Percentiles rank a stretch among this genome's conserved stretches.
Evolutionary conservation across 64 coral and sea anemone species (phyloP).

Genomic region (Montipora sp.): DNA sequence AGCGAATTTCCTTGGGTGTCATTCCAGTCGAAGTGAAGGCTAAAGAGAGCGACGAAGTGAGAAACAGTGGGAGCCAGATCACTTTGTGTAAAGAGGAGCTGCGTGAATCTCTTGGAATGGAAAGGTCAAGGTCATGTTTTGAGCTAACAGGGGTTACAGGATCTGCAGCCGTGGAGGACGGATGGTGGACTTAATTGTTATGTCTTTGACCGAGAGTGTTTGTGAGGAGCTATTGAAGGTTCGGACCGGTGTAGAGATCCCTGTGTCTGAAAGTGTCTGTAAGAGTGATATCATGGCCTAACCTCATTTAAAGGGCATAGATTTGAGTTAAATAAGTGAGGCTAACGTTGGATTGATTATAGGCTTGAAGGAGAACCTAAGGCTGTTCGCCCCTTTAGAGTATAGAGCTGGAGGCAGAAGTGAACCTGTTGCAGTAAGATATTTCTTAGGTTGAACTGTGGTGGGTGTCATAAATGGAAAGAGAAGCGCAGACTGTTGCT

Average conservation of each 20-base stretch:
- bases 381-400: constrained; percentile 59
- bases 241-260: constrained; percentile 13
- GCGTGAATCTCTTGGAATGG: not conserved
- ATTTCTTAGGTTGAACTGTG: constrained; percentile 15
- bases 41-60: not conserved
- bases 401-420: not conserved
- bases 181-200: not conserved
- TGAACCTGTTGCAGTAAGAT: too few relatives aligned
- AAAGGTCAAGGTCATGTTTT: not conserved
- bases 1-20: too few relatives aligned
- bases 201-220: not conserved
- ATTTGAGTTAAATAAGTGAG: not conserved
- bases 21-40: constrained; percentile 50
- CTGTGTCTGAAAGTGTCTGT: not conserved
- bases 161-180: not conserved
- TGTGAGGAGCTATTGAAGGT: constrained; percentile 22
- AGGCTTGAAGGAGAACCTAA: too few relatives aligned
- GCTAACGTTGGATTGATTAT: not conserved
- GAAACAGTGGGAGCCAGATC: constrained; percentile 56
- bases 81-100: constrained; percentile 63
- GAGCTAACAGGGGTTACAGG: constrained; percentile 27
- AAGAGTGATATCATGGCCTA: constrained; percentile 11
- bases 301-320: constrained; percentile 18
- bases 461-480: constrained; percentile 24
- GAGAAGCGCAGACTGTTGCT: too few relatives aligned